Conservation (phyloP, 2,888 invertebrate genomes). For the Dolomedes plantarius region DNA sequence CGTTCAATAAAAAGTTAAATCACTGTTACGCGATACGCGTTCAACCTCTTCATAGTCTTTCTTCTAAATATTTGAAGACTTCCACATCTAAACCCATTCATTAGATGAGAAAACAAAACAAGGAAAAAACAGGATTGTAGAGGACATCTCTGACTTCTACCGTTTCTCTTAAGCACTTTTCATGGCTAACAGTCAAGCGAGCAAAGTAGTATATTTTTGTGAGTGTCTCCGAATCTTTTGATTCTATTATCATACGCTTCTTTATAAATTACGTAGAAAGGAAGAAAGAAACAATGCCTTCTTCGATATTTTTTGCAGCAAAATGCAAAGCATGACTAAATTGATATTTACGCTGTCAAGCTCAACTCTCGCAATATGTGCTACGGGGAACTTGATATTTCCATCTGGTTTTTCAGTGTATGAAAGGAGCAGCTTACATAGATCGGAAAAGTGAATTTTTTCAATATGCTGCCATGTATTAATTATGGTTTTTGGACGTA, state of each 20-base stretch:
- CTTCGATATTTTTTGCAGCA: background rate
- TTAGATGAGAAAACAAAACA: background rate
- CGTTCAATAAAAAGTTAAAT: too few species aligned
- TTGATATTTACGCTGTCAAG: background rate
- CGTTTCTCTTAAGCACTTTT: background rate
- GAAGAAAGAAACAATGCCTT: slow-evolving; percentile 15
- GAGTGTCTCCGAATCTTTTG: background rate
- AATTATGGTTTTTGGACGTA: too few species aligned
- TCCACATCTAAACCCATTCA: background rate
- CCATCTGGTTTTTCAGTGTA: background rate
- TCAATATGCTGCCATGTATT: too few species aligned
- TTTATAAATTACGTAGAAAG: slow-evolving; percentile 11
- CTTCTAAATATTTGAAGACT: background rate
- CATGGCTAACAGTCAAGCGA: slow-evolving; percentile 1
- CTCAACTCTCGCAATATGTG: background rate
- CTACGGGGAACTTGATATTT: background rate
- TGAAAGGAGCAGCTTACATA: too few species aligned
- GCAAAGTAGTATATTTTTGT: slow-evolving; percentile 18
- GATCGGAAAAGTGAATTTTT: too few species aligned
- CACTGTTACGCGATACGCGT: background rate
- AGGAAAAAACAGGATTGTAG: background rate
- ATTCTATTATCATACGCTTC: slow-evolving; percentile 12
- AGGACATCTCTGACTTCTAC: background rate
- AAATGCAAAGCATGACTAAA: slow-evolving; percentile 6
- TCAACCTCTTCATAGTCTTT: background rate